Base-by-base conservation (phyloP, 2,797 vertebrate species). In the Tragopan temminckii region DNA sequence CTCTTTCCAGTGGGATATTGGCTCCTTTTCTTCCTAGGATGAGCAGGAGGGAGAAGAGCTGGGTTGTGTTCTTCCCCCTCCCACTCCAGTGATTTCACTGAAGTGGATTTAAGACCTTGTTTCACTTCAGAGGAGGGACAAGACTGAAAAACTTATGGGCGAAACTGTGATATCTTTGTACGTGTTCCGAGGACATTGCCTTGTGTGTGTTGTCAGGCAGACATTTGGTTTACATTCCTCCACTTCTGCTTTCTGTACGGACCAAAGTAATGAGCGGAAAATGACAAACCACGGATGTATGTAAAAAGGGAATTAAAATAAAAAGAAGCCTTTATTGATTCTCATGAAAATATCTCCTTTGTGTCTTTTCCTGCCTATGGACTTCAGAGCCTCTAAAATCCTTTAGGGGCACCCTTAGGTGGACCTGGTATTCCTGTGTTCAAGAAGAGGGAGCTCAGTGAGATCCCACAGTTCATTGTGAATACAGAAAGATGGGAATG, bases 271-370 rank as follows among this genome's bases (percentile, higher is more conserved):
- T 7, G 33, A 53, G 88, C 18, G 9, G 85, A 72, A 74, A 86
- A 90, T 7, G 71, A 79, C 85, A 35, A 94, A 82, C 57, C 91
- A 95, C 93, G 55, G 88, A 52, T 82, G 83, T 94, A 67, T 91
- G 96, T 90, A 79, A 96, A 78, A 96, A 95, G 93, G 91, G 93
- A 96, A 96, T 96, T 74, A 61, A 89, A 96, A 95, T 95, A 86
- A 95, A 96, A 85, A 89, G 20, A 94, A 93, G 57, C 61, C 80
- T 89, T 77, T 31, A 20, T 13, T 71, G 94, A 82, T 93, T 85
- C 94, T 94, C 80, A 9, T 10, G 57, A 64, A 64, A 53, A 76
- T 12, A 19, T 15, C 45, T 7, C 31, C 48, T 8, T 62, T 0
- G 24, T 81, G 80, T 95, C 59, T 35, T 72, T 81, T 79, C 29